phyloP scores from a whole-genome alignment of 1,140 invertebrate species.

The Leptestheria dahalacensis region DNA sequence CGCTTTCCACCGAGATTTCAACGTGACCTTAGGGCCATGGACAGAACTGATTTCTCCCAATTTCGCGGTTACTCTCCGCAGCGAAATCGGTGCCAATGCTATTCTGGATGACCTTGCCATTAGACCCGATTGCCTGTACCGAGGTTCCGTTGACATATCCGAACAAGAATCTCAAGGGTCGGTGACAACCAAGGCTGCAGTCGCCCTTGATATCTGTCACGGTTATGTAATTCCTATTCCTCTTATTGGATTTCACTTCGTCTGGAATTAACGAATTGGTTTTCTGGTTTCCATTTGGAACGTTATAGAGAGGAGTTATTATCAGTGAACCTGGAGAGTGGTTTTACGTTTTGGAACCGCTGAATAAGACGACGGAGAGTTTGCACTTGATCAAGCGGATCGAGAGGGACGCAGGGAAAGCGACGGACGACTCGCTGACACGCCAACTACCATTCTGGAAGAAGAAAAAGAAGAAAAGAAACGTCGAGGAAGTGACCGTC shows the following conservation, averaged over 20 bases:
- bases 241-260: neutral
- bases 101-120: neutral
- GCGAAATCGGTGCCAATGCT: neutral
- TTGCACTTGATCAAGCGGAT: constrained; percentile 1
- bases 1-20: neutral
- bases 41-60: constrained; percentile 2
- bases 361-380: neutral
- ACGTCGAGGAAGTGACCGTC: constrained; percentile 23
- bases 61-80: constrained; percentile 9
- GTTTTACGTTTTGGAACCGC: constrained; percentile 1
- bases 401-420: neutral
- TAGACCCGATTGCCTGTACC: neutral
- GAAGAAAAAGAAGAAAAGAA: neutral
- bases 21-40: neutral
- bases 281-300: neutral
- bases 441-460: neutral
- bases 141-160: constrained; percentile 3
- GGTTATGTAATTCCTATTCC: constrained; percentile 5
- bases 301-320: neutral
- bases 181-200: neutral
- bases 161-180: too few species aligned
- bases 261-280: neutral
- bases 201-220: constrained; percentile 10
- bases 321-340: neutral
- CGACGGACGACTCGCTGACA: neutral